Conservation (phyloP, 2,113 vertebrate species). For the Bagarius yarrelli region DNA sequence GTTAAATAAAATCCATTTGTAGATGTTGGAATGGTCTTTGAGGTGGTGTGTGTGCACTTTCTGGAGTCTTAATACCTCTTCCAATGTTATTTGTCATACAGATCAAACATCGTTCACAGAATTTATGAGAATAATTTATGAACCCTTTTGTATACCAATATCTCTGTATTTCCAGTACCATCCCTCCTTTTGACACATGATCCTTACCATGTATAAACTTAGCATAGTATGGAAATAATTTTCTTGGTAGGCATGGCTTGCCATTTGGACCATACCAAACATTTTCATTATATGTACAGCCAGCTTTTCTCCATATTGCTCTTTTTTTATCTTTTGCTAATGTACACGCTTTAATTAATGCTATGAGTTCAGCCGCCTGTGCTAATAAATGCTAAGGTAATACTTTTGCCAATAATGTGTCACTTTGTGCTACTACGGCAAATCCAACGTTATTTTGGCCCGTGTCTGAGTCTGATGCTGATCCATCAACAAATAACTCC, state of each 20-base stretch:
- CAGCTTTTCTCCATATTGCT: accelerated
- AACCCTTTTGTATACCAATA: not conserved
- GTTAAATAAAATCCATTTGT: not conserved
- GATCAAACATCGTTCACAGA: not conserved
- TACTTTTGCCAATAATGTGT: too few species aligned
- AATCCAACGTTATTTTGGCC: not conserved
- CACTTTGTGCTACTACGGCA: too few species aligned
- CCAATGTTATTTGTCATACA: not conserved
- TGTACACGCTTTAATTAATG: too few species aligned
- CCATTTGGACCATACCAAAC: not conserved
- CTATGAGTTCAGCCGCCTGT: too few species aligned
- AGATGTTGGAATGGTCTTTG: not conserved
- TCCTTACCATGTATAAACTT: not conserved
- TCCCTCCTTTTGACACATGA: not conserved
- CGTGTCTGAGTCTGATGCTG: not conserved
- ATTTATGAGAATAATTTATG: not conserved
- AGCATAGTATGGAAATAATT: not conserved
- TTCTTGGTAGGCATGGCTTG: not conserved
- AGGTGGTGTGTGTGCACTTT: not conserved
- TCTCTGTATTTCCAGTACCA: not conserved
- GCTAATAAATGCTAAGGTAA: too few species aligned
- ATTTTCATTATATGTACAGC: too few species aligned
- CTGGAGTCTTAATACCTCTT: not conserved
- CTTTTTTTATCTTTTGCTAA: too few species aligned
- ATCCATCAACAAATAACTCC: not conserved